Conservation (phyloP, 2,797 vertebrate species). For the Myotis daubentonii region DNA sequence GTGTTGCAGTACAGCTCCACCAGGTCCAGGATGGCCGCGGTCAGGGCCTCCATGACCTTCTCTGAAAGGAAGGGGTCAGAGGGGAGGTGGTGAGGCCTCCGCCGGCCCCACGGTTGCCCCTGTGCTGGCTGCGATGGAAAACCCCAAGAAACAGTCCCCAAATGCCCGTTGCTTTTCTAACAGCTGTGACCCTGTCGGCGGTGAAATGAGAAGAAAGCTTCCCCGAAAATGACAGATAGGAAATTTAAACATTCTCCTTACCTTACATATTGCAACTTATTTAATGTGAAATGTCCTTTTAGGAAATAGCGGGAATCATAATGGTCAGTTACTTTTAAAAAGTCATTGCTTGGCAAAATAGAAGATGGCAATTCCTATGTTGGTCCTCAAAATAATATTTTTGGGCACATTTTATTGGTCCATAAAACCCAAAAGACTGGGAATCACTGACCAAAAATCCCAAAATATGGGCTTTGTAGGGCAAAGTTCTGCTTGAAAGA, state of each 20-base stretch:
- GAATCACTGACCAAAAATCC: not conserved
- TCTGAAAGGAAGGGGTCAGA: conserved; percentile 83
- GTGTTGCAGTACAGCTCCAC: conserved; percentile 96
- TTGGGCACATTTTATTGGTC: not conserved
- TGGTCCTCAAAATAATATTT: not conserved
- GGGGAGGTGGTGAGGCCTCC: not conserved
- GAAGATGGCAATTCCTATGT: not conserved
- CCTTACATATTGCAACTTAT: not conserved
- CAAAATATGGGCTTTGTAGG: not conserved
- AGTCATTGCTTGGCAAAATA: not conserved
- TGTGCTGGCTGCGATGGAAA: not conserved
- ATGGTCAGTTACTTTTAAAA: not conserved
- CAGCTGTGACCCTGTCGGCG: not conserved
- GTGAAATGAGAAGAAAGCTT: not conserved
- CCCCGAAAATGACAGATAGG: not conserved
- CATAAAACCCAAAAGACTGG: not conserved
- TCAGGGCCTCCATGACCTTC: conserved; percentile 93
- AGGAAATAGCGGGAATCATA: not conserved
- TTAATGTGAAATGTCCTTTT: conserved; percentile 7
- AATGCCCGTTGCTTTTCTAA: not conserved
- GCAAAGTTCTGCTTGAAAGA: not conserved
- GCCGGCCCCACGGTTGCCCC: not conserved
- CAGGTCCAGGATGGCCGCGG: conserved; percentile 93
- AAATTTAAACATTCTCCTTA: not conserved
- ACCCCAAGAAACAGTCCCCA: not conserved